Evolutionary conservation across 2,797 vertebrate genomes (phyloP), one percentile per base, ranked within the genome.

Genomic region (Pseudomugil gertrudae): DNA sequence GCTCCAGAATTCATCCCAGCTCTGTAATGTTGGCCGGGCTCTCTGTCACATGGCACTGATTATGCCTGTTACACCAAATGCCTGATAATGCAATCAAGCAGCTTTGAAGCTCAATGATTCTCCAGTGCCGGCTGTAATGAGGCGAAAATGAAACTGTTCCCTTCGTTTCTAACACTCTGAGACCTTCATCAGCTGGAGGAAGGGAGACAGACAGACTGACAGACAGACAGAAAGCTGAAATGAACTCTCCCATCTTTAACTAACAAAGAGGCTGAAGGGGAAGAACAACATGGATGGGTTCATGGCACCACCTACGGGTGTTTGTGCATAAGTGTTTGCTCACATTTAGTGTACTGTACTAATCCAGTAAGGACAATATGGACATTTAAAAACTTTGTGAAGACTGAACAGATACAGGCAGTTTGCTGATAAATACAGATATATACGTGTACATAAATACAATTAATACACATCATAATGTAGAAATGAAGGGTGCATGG

Each of bases 31-130:
- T 68, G 72, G 79, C 69, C 72, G 14, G 58, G 50, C 57, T 82
- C 68, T 35, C 78, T 19, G 81, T 86, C 84, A 83, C 81, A 82
- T 76, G 68, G 72, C 77, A 77, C 48, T 80, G 79, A 89, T 87
- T 91, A 87, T 19, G 63, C 50, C 76, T 52, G 70, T 85, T 86
- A 78, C 68, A 86, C 84, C 79, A 84, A 90, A 91, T 76, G 84
- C 77, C 79, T 79, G 87, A 91, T 88, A 89, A 92, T 82, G 84
- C 78, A 92, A 92, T 92, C 90, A 91, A 83, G 87, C 85, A 77
- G 87, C 84, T 90, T 89, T 89, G 85, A 90, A 85, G 84, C 85
- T 63, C 57, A 13, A 70, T 79, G 81, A 87, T 88, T 89, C 85
- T 90, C 84, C 76, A 85, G 85, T 73, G 84, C 78, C 84, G 84